Percentiles rank a stretch among this genome's conserved stretches.
Evolutionary conservation across 2,888 invertebrate species (phyloP).

Genomic region (Cepaea hortensis): DNA sequence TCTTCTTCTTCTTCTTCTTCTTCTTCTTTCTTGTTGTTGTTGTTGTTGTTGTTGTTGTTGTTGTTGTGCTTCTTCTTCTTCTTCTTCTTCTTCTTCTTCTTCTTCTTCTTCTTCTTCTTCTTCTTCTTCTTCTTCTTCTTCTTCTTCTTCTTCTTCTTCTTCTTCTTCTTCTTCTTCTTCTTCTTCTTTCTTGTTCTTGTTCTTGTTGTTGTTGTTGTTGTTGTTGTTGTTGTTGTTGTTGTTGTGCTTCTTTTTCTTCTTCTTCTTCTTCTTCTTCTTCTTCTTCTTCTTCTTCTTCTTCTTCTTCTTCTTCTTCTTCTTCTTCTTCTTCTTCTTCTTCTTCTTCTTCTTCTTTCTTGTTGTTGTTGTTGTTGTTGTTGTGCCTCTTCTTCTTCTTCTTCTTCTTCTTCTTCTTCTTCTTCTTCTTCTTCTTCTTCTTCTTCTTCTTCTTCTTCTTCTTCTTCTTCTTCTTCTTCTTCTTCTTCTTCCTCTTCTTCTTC

Average conservation of each 20-base stretch:
- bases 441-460: not conserved
- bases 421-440: not conserved
- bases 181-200: not conserved
- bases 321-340: not conserved
- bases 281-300: not conserved
- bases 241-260: no score
- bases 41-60: no score
- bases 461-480: not conserved
- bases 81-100: no score
- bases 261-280: not conserved
- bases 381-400: no score
- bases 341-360: not conserved
- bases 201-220: not conserved
- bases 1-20: not conserved
- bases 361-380: no score
- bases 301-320: not conserved
- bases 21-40: no score
- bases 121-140: no score
- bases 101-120: no score
- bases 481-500: not conserved
- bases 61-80: no score
- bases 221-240: not conserved
- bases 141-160: not conserved
- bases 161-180: not conserved
- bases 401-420: not conserved